A percentile compares a stretch with the other conserved stretches of the same genome.
Conservation (phyloP, 2,888 invertebrate genomes). For the Protophormia terraenovae region DNA sequence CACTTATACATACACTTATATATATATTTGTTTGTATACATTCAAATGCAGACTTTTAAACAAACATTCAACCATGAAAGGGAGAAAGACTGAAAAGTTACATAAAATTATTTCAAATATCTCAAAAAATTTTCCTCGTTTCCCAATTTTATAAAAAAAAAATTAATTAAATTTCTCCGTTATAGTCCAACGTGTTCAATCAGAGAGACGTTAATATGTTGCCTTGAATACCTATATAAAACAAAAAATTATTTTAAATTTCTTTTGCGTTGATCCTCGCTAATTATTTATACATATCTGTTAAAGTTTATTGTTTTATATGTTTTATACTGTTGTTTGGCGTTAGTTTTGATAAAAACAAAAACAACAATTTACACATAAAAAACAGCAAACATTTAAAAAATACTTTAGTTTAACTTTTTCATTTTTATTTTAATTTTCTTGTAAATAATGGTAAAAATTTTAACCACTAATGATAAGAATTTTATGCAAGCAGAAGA, state of each 20-base stretch:
- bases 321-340: constrained; percentile 8
- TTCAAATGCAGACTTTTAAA: neutral
- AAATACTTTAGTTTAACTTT: constrained; percentile 30
- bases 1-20: neutral
- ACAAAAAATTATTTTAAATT: neutral
- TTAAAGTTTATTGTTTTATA: constrained; percentile 27
- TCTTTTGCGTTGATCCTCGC: neutral
- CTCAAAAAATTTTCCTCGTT: neutral
- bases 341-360: constrained; percentile 38
- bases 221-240: too few relatives aligned
- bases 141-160: neutral
- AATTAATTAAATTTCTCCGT: too few relatives aligned
- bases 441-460: constrained; percentile 54
- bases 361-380: constrained; percentile 16
- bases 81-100: neutral
- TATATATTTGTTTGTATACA: neutral
- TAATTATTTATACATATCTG: neutral
- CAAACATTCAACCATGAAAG: neutral
- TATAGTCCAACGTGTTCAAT: too few relatives aligned
- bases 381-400: constrained; percentile 5
- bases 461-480: constrained; percentile 50
- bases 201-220: too few relatives aligned
- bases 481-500: constrained; percentile 21
- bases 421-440: constrained; percentile 37
- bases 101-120: neutral